Conservation (phyloP, 64 coral and sea anemone genomes). For the Actinia tenebrosa region DNA sequence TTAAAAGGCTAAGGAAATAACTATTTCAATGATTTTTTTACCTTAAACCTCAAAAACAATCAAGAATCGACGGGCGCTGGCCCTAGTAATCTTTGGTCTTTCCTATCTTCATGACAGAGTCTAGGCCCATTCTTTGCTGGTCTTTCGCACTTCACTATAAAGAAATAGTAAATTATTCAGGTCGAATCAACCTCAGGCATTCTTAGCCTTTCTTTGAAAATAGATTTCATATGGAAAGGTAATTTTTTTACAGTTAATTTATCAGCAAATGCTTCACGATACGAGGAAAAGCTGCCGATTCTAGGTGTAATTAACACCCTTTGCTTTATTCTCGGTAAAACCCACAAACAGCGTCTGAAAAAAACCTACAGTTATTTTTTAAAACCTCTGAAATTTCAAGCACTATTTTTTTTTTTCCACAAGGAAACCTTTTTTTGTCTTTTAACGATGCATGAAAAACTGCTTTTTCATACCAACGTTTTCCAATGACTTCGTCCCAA, state of each 20-base stretch:
- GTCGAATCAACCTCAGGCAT: background rate
- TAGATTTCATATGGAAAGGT: background rate
- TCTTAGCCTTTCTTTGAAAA: background rate
- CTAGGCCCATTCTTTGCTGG: background rate
- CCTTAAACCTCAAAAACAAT: background rate
- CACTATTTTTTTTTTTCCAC: too few species aligned
- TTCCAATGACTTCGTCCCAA: too few species aligned
- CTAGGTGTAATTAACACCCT: background rate
- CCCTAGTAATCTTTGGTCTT: background rate
- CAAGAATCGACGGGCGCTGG: background rate
- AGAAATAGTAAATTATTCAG: background rate
- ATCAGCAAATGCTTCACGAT: background rate
- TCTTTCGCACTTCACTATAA: background rate
- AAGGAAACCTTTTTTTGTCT: too few species aligned
- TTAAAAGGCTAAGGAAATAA: slow-evolving; percentile 4
- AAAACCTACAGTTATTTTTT: too few species aligned
- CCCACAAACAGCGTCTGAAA: too few species aligned
- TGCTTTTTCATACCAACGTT: too few species aligned
- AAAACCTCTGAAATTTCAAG: too few species aligned
- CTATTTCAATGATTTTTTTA: background rate
- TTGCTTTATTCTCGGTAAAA: background rate
- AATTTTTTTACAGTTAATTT: background rate
- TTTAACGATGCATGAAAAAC: too few species aligned
- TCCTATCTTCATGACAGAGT: background rate
- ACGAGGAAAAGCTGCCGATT: background rate